phyloP scores from a whole-genome alignment of 2,888 invertebrate genomes.

The Tineola bisselliella region DNA sequence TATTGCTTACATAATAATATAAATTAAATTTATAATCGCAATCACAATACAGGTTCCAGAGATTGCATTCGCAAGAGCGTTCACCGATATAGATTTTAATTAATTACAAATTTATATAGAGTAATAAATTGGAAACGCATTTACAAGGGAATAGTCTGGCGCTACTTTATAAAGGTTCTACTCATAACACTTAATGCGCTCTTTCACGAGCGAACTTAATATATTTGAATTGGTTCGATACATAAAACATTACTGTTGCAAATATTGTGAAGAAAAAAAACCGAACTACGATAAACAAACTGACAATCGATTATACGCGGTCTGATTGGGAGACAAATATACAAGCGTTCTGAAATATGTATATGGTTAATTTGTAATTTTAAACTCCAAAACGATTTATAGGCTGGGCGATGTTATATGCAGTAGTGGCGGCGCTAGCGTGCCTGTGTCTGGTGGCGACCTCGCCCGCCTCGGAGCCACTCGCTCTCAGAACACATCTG shows the following conservation, averaged over 20 bases:
- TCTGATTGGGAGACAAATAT: too few relatives aligned
- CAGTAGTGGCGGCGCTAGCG: slow-evolving; percentile 53
- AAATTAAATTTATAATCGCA: too few relatives aligned
- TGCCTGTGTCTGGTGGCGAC: slow-evolving; percentile 61
- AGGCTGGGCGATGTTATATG: slow-evolving; percentile 63
- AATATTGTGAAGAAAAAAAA: too few relatives aligned
- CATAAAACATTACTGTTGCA: neutral
- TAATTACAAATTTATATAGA: slow-evolving; percentile 6
- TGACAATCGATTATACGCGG: too few relatives aligned
- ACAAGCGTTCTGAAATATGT: too few relatives aligned
- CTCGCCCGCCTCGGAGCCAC: slow-evolving; percentile 42
- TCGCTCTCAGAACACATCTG: slow-evolving; percentile 38
- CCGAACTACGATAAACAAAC: too few relatives aligned
- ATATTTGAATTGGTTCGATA: neutral
- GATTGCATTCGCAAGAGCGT: too few relatives aligned
- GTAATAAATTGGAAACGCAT: slow-evolving; percentile 20
- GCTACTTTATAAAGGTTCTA: slow-evolving; percentile 20
- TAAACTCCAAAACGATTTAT: slow-evolving; percentile 13
- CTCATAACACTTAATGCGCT: neutral
- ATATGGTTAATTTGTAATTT: too few relatives aligned
- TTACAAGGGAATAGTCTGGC: slow-evolving; percentile 21
- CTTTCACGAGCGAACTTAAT: neutral
- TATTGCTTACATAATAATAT: too few relatives aligned
- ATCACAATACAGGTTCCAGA: too few relatives aligned
- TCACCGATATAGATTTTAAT: neutral